Conservation (phyloP, 2,797 vertebrate species). For the Hyperoplus immaculatus region DNA sequence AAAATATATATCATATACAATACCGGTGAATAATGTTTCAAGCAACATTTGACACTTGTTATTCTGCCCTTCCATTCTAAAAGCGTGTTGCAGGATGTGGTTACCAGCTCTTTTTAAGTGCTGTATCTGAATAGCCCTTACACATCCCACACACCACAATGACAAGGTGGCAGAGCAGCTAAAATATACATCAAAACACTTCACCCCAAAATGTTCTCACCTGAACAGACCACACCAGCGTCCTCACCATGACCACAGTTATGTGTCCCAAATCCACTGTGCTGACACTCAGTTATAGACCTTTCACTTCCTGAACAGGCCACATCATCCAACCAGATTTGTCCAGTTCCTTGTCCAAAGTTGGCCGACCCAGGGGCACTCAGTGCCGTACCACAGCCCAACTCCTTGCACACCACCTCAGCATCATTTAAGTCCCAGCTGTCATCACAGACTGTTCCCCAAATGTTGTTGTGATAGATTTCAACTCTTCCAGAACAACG, state of each 20-base stretch:
- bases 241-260: background rate
- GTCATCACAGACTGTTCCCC: slow-evolving; percentile 51
- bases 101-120: too few species aligned
- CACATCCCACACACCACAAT: too few species aligned
- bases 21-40: too few species aligned
- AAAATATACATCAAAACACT: background rate
- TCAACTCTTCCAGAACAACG: slow-evolving; percentile 53
- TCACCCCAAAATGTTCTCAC: slow-evolving; percentile 15
- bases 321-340: slow-evolving; percentile 12
- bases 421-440: background rate
- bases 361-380: rapidly evolving
- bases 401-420: slow-evolving; percentile 25
- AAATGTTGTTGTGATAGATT: background rate
- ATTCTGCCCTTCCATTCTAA: too few species aligned
- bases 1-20: too few species aligned
- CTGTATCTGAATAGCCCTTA: too few species aligned
- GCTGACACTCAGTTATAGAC: slow-evolving; percentile 7
- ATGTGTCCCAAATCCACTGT: background rate
- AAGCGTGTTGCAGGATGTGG: too few species aligned
- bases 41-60: too few species aligned
- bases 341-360: slow-evolving; percentile 11
- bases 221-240: slow-evolving; percentile 37
- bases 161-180: too few species aligned
- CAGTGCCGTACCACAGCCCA: slow-evolving; percentile 3
- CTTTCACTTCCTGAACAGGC: slow-evolving; percentile 9